Conservation (phyloP, 2,888 invertebrate genomes). For the Stegophylla sp. region DNA sequence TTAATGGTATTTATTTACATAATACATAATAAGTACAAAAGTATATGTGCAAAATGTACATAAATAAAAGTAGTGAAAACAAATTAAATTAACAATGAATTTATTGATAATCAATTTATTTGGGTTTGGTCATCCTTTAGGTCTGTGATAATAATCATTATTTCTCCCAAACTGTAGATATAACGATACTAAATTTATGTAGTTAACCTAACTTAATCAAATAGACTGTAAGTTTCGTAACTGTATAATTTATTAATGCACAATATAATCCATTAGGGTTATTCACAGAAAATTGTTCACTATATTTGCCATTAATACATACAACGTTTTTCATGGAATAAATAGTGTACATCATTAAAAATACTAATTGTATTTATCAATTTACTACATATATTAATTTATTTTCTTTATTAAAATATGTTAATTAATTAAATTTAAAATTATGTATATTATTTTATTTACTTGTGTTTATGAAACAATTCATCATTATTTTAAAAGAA, state of each 20-base stretch:
- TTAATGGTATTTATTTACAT: neutral
- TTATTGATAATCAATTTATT: constrained; percentile 17
- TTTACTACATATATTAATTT: no score
- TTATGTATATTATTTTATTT: no score
- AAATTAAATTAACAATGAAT: neutral
- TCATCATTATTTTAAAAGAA: no score
- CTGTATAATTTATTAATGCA: neutral
- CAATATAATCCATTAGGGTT: neutral
- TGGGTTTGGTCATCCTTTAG: constrained; percentile 1
- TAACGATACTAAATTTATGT: constrained; percentile 1
- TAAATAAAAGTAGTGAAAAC: neutral
- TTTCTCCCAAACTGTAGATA: neutral
- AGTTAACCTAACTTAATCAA: constrained; percentile 14
- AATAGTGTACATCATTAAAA: neutral
- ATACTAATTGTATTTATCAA: no score
- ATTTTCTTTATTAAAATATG: no score
- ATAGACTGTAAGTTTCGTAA: neutral
- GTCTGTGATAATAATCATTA: constrained; percentile 1
- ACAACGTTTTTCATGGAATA: neutral
- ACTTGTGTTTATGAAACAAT: no score
- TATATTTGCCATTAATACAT: neutral
- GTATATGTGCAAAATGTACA: no score
- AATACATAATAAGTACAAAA: no score
- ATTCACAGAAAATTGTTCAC: neutral
- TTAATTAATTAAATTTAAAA: no score